Percentiles rank a stretch among this genome's conserved stretches.
Conservation (phyloP, 2,797 vertebrate genomes). For the Artibeus lituratus region DNA sequence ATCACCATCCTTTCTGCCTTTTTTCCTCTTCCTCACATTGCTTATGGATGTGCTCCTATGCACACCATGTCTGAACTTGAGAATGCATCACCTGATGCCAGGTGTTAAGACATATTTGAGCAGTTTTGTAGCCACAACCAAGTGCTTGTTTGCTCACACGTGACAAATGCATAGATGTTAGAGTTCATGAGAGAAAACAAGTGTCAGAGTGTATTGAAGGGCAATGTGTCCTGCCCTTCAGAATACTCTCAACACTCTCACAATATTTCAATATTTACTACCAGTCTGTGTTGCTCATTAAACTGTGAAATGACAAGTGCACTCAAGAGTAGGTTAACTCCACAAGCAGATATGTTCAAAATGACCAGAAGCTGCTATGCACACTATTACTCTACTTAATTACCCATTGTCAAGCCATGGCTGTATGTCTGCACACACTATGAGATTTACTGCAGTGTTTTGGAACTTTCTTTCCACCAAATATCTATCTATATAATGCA, state of each 20-base stretch:
- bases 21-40: background rate
- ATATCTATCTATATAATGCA: background rate
- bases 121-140: background rate
- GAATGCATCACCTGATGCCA: background rate
- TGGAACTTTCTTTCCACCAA: background rate
- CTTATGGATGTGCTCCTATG: background rate
- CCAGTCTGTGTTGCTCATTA: background rate
- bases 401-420: background rate
- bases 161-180: background rate
- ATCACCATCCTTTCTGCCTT: background rate
- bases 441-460: background rate
- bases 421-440: background rate
- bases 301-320: background rate
- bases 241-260: background rate
- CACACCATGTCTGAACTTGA: background rate
- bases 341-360: background rate
- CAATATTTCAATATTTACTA: background rate
- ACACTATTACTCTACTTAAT: background rate
- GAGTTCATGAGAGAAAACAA: background rate
- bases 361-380: too few relatives aligned
- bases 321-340: background rate
- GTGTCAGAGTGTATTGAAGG: background rate
- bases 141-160: background rate
- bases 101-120: background rate
- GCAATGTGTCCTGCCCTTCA: background rate